Base-by-base conservation (phyloP, 1,140 invertebrate genomes). In the Procambarus clarkii region DNA sequence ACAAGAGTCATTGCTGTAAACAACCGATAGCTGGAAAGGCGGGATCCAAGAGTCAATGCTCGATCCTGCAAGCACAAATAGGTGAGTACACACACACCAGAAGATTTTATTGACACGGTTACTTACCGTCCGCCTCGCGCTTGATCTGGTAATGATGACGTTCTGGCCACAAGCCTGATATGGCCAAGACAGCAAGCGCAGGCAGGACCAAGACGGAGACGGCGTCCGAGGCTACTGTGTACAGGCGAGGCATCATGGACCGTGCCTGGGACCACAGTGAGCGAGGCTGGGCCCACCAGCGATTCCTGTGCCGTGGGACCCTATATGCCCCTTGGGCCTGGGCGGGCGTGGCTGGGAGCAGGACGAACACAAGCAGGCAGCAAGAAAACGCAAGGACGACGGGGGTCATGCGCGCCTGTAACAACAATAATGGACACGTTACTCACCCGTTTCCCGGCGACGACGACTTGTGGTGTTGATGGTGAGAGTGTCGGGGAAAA, bases 401-500 rank as follows among this genome's bases (percentile, higher is more conserved):
- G 60, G 82, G 5, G 44, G 60, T 46, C 24, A 45, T n/a, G 18
- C 46, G 24, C 5, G n/a, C 79, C 87, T 89, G 87, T 2, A 88
- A 88, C 9, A 74, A 80, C 13, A 88, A 44, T 18, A 46, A 76
- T 64, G 24, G 15, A 76, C 15, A 54, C 11, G 46, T 69, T 88
- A 81, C 79, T 80, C 60, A 60, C 83, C 81, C 24, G 83, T 11
- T 60, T 84, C 60, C 21, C 88, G 71, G 58, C 76, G 71, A 44
- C 89, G 82, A 18, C 89, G 69, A 46, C 50, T 3, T 44, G 64
- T 34, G 18, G 48, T 79, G 60, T 91, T 86, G 76, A 91, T 58
- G 71, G 89, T 91, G 83, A 91, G 82, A 1, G 86, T 45, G 76
- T 84, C 84, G 74, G 89, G 89, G 77, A 91, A 91, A 76, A 91